Evolutionary conservation across 2,888 invertebrate species (phyloP), one percentile per base, ranked within the genome.

Genomic region (Synergus laeviventris): DNA sequence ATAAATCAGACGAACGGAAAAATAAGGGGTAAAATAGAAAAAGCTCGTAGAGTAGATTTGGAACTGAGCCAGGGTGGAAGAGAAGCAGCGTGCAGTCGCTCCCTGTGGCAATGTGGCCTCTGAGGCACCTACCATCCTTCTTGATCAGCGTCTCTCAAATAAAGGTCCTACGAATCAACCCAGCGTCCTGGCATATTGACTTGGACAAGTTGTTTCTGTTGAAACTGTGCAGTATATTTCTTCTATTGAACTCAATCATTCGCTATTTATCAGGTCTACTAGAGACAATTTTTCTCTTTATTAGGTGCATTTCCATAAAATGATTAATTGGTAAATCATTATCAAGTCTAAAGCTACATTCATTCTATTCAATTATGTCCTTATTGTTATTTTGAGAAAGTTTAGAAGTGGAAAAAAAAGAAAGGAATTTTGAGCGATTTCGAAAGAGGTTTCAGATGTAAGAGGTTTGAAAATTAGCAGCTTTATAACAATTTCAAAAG

Each of bases 41-140:
- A 89, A 87, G 86, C 85, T 87, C 83, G 87, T 86, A 85, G 86
- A 87, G 86, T 85, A 87, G 86, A 88, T 87, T 89, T 89, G 89
- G 88, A 88, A 80, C 83, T 74, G 74, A 81, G 88, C 88, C 89
- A 89, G 86, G 76, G 76, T 73, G 78, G 74, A 74, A 75, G 56
- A 59, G 64, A 78, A 79, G 78, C 80, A 77, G 80, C 78, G 81
- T 78, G 79, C 75, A 80, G 75, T 73, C 75, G 83, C 79, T 83
- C 79, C 78, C 49, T 74, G 79, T 81, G 78, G 82, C 80, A 82
- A 80, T 74, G 78, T 74, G 78, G 84, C 75, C 82, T 81, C 81
- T 83, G 81, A 80, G 79, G 81, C 78, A 79, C 80, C 80, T 74
- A 77, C 16, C 70, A 70, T 70, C 31, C 49, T 70, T 70, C 70